These are phyloP conservation scores for Agelaius tricolor DNA, from an alignment of 2,113 vertebrate species.

Conservation along the genomic window DNA sequence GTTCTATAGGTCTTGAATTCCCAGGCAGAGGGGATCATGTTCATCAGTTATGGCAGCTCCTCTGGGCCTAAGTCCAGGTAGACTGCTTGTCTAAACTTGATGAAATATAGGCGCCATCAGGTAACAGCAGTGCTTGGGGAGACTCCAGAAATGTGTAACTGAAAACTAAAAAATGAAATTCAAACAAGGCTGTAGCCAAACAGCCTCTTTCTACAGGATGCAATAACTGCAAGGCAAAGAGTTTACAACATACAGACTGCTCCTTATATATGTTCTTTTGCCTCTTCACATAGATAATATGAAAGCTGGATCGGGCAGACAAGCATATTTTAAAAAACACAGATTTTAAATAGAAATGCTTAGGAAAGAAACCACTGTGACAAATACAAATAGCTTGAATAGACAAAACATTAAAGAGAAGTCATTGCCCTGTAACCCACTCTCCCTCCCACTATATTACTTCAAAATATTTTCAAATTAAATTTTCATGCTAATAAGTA, in stretches of 20 bases:
- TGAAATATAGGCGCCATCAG: slow-evolving; percentile 87
- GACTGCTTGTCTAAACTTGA: slow-evolving; percentile 82
- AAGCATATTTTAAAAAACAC: not conserved
- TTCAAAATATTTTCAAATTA: not conserved
- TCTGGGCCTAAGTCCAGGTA: slow-evolving; percentile 86
- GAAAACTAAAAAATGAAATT: slow-evolving; percentile 86
- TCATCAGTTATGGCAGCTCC: slow-evolving; percentile 80
- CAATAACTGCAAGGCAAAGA: slow-evolving; percentile 66
- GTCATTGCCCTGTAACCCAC: not conserved
- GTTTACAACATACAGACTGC: not conserved
- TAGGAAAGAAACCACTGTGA: not conserved
- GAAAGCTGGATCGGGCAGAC: not conserved
- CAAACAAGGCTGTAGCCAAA: slow-evolving; percentile 68
- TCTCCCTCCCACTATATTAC: not conserved
- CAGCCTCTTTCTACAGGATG: slow-evolving; percentile 70
- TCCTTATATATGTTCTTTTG: slow-evolving; percentile 12
- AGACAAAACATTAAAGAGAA: not conserved
- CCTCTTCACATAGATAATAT: slow-evolving; percentile 23
- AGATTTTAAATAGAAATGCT: slow-evolving; percentile 15
- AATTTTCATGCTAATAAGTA: slow-evolving; percentile 25
- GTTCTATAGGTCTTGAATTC: slow-evolving; percentile 80
- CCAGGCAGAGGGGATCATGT: slow-evolving; percentile 83
- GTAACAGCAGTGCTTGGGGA: slow-evolving; percentile 83
- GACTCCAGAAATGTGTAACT: slow-evolving; percentile 88
- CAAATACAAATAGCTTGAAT: not conserved